Percentiles rank a stretch among this genome's conserved stretches.
Evolutionary conservation across 2,888 invertebrate species (phyloP).

Genomic region (Pherbina coryleti): DNA sequence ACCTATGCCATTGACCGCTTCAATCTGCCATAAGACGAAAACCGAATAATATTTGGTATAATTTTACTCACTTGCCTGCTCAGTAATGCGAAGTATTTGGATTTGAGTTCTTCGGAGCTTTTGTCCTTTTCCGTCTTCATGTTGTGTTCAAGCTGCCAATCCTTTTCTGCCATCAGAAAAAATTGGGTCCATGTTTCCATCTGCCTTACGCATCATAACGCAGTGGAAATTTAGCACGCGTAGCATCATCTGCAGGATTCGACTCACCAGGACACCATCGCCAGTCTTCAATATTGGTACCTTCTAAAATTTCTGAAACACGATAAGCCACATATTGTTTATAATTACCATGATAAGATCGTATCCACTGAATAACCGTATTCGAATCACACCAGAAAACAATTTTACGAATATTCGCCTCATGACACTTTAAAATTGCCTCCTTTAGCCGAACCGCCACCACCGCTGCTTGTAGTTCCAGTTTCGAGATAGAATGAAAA

Average conservation of each 20-base stretch:
- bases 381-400: slow-evolving; percentile 13
- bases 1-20: no score
- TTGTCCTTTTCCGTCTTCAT: background rate
- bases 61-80: background rate
- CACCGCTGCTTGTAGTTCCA: slow-evolving; percentile 26
- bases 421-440: background rate
- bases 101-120: slow-evolving; percentile 3
- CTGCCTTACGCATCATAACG: background rate
- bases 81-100: background rate
- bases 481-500: slow-evolving; percentile 13
- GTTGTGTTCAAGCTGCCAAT: slow-evolving; percentile 1
- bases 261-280: slow-evolving; percentile 6
- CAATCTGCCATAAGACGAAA: background rate
- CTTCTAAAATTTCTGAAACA: slow-evolving; percentile 5
- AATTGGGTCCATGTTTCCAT: slow-evolving; percentile 20
- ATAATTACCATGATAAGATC: slow-evolving; percentile 12
- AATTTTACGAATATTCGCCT: background rate
- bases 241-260: slow-evolving; percentile 28
- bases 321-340: slow-evolving; percentile 30
- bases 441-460: slow-evolving; percentile 4
- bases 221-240: background rate
- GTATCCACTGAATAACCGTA: background rate
- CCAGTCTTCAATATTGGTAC: background rate
- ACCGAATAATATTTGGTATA: background rate
- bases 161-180: background rate